These are phyloP conservation scores for Nylanderia fulva DNA, from an alignment of 1,140 invertebrate genomes.

Conservation along the genomic window DNA sequence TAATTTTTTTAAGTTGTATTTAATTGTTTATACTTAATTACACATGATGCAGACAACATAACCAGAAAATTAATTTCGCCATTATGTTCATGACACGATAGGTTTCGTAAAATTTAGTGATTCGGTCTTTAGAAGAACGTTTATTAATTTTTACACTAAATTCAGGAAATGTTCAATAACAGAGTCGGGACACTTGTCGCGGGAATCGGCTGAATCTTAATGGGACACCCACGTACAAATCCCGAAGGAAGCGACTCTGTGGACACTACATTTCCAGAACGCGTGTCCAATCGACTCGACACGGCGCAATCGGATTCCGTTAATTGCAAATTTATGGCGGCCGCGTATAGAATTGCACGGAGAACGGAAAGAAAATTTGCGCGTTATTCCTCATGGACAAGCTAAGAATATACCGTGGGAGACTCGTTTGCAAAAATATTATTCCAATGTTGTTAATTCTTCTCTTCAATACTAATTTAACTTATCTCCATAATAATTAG, in stretches of 20 bases:
- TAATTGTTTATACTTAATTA: neutral
- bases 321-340: conserved; percentile 71
- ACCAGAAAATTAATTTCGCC: conserved; percentile 11
- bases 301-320: conserved; percentile 65
- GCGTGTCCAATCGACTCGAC: conserved; percentile 63
- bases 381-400: conserved; percentile 37
- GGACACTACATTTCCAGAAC: conserved; percentile 34
- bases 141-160: conserved; percentile 33
- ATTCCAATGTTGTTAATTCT: conserved; percentile 9
- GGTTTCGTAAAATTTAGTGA: neutral
- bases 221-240: conserved; percentile 69
- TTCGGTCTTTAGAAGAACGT: conserved; percentile 29
- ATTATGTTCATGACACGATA: neutral
- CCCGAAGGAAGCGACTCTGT: conserved; percentile 15
- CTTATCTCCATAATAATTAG: neutral
- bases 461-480: conserved; percentile 1
- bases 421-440: conserved; percentile 9
- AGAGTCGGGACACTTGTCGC: conserved; percentile 67
- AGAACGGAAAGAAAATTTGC: conserved; percentile 39
- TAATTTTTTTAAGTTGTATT: neutral
- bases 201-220: conserved; percentile 67
- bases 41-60: neutral
- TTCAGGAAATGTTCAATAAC: conserved; percentile 17
- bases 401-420: conserved; percentile 39
- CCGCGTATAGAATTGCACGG: conserved; percentile 43